phyloP scores from a whole-genome alignment of 2,113 vertebrate species.

The Nothocercus nigrocapillus region DNA sequence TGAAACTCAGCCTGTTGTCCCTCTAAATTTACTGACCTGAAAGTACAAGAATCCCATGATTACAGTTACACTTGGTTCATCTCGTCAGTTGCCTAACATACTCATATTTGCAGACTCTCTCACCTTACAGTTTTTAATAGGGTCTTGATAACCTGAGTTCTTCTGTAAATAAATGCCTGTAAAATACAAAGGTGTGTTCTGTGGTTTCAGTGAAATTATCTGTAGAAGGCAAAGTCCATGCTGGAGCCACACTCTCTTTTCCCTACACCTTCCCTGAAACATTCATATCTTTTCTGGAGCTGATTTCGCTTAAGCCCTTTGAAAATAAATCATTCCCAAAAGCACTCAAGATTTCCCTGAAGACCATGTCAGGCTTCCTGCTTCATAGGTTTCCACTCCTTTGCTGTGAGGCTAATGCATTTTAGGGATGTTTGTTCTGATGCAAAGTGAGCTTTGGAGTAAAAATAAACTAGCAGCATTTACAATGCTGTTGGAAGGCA shows the following conservation, averaged over 20 bases:
- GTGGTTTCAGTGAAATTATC: neutral
- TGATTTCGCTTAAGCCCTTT: conserved; percentile 71
- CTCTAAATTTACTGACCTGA: conserved; percentile 27
- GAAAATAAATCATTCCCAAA: conserved; percentile 79
- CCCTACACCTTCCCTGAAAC: conserved; percentile 52
- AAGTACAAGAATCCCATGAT: neutral
- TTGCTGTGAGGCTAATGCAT: conserved; percentile 72
- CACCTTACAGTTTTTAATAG: neutral
- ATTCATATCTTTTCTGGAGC: conserved; percentile 68
- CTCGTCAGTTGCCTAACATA: neutral
- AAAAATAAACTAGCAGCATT: conserved; percentile 62
- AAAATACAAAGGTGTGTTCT: conserved; percentile 21
- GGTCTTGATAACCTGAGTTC: neutral
- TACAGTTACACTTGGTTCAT: neutral
- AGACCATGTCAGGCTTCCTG: conserved; percentile 74
- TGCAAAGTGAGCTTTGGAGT: conserved; percentile 66
- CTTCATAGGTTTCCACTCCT: conserved; percentile 66
- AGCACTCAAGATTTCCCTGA: conserved; percentile 79
- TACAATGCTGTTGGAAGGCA: conserved; percentile 39
- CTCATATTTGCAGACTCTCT: neutral
- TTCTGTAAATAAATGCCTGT: neutral
- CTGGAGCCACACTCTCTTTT: conserved; percentile 36
- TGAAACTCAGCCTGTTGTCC: neutral
- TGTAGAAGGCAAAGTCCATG: neutral
- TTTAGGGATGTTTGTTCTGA: conserved; percentile 75